These are phyloP conservation scores for Paramisgurnus dabryanus DNA, from an alignment of 2,113 vertebrate genomes.

Conservation along the genomic window DNA sequence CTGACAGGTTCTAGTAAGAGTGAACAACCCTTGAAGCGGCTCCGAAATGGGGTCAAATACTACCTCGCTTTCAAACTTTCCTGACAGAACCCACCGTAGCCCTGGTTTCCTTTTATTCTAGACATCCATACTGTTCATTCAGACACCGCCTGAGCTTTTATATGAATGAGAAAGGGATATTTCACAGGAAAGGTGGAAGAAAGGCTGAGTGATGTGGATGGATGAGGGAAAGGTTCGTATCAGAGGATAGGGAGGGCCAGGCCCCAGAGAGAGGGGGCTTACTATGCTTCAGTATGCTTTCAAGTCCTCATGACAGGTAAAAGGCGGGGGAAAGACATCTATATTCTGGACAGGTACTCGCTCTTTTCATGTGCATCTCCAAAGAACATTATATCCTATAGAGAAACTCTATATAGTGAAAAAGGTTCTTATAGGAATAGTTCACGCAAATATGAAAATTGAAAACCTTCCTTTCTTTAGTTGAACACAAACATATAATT, in stretches of 20 bases:
- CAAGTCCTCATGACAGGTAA: constrained; percentile 65
- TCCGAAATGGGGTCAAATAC: constrained; percentile 18
- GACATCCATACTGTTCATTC: constrained; percentile 14
- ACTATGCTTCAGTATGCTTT: constrained; percentile 14
- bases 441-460: too few relatives aligned
- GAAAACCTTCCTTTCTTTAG: too few relatives aligned
- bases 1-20: constrained; percentile 37
- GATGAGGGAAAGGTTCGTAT: constrained; percentile 20
- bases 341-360: constrained; percentile 82
- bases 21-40: constrained; percentile 1
- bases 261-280: background rate
- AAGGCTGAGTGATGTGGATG: constrained; percentile 18
- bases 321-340: constrained; percentile 81
- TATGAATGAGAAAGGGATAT: constrained; percentile 3
- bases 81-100: background rate
- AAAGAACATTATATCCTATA: background rate
- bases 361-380: constrained; percentile 64
- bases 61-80: constrained; percentile 11
- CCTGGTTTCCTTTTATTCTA: background rate
- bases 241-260: background rate
- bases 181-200: constrained; percentile 21
- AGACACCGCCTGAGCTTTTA: background rate
- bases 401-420: too few relatives aligned
- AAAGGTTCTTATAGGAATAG: too few relatives aligned
- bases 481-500: too few relatives aligned